phyloP scores from a whole-genome alignment of 92 coral and sea anemone species.

The Epizoanthus fatuus region DNA sequence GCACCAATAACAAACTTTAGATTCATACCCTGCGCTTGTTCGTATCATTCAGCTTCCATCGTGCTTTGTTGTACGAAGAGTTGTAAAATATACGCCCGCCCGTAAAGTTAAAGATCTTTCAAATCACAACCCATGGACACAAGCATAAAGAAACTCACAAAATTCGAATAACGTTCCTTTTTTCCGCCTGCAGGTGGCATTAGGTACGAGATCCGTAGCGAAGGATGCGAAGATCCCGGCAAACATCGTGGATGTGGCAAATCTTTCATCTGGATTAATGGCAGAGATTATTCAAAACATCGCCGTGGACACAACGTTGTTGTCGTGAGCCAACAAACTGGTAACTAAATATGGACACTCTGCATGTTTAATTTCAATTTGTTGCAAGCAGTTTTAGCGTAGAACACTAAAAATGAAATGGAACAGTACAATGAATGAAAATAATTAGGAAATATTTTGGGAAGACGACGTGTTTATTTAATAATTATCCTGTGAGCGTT shows the following conservation, averaged over 20 bases:
- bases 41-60: too few relatives aligned
- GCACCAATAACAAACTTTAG: too few relatives aligned
- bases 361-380: neutral
- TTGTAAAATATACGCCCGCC: too few relatives aligned
- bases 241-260: slow-evolving; percentile 35
- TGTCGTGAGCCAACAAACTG: slow-evolving; percentile 36
- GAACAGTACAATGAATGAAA: too few relatives aligned
- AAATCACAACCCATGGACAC: too few relatives aligned
- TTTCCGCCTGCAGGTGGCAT: slow-evolving; percentile 17
- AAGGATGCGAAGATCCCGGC: slow-evolving; percentile 31
- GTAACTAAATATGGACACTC: neutral
- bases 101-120: neutral
- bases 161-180: neutral
- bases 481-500: too few relatives aligned
- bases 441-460: too few relatives aligned
- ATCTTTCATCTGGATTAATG: slow-evolving; percentile 36
- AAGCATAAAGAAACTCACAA: neutral
- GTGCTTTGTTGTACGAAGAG: too few relatives aligned
- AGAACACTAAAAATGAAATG: neutral
- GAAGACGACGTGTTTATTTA: too few relatives aligned
- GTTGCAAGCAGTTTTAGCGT: too few relatives aligned
- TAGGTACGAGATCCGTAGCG: slow-evolving; percentile 43
- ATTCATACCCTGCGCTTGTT: too few relatives aligned
- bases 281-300: slow-evolving; percentile 17
- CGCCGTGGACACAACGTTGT: slow-evolving; percentile 35